Evolutionary conservation across 1,140 invertebrate species (phyloP).

Genomic region (Bactericera cockerelli): DNA sequence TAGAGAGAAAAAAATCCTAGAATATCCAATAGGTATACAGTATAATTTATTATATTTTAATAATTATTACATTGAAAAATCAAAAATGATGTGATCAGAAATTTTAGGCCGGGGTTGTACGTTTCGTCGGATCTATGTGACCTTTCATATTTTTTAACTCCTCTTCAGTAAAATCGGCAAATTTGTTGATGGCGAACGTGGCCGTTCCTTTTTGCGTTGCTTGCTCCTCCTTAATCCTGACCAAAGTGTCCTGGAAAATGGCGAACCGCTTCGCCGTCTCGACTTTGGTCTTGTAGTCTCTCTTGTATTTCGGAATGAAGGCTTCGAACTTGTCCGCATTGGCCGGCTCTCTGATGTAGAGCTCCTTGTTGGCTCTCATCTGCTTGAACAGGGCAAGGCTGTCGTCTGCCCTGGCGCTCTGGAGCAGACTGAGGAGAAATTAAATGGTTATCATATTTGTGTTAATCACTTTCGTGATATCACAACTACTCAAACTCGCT

Average conservation of each 20-base stretch:
- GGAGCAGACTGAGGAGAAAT: too few relatives aligned
- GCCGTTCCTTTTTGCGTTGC: not conserved
- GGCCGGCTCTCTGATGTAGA: not conserved
- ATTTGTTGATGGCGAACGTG: not conserved
- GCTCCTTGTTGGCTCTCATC: not conserved
- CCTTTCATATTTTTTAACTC: too few relatives aligned
- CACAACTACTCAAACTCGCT: too few relatives aligned
- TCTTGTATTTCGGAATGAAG: slow-evolving; percentile 1
- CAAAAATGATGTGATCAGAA: too few relatives aligned
- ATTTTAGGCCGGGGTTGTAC: too few relatives aligned
- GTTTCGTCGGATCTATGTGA: too few relatives aligned
- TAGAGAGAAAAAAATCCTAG: too few relatives aligned
- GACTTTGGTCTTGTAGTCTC: not conserved
- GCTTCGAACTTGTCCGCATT: not conserved
- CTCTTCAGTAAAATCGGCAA: slow-evolving; percentile 1
- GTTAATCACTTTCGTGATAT: too few relatives aligned
- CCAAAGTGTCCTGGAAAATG: slow-evolving; percentile 5
- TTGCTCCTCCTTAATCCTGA: not conserved
- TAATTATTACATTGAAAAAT: too few relatives aligned
- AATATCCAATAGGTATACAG: too few relatives aligned
- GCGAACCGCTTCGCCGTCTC: not conserved
- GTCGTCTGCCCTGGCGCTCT: not conserved
- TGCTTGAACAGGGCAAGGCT: not conserved
- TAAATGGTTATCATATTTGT: too few relatives aligned
- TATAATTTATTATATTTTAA: too few relatives aligned